phyloP scores from a whole-genome alignment of 2,113 vertebrate genomes.

The Podilymbus podiceps region DNA sequence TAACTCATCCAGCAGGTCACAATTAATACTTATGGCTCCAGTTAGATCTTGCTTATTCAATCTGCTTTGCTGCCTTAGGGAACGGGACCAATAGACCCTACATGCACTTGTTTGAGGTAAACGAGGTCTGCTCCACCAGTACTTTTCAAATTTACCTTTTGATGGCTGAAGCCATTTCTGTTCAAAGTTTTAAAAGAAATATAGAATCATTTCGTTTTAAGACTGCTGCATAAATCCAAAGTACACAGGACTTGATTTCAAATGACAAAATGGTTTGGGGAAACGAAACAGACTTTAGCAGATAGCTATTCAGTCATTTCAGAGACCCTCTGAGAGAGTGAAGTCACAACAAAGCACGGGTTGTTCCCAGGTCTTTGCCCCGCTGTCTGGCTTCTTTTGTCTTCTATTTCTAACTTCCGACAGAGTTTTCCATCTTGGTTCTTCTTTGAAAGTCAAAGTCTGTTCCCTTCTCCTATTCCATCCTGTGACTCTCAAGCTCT shows the following conservation, averaged over 20 bases:
- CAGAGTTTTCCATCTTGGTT: background rate
- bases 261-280: background rate
- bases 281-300: background rate
- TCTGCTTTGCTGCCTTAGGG: background rate
- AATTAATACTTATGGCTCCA: background rate
- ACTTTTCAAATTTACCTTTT: background rate
- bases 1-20: background rate
- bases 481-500: background rate
- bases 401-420: background rate
- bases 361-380: background rate
- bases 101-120: background rate
- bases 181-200: background rate
- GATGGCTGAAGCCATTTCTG: background rate
- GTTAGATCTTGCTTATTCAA: background rate
- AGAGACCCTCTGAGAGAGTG: background rate
- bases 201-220: background rate
- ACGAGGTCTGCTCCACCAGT: background rate
- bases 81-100: background rate
- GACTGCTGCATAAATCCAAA: background rate
- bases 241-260: background rate
- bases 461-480: background rate
- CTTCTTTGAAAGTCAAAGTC: background rate
- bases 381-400: background rate
- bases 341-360: background rate
- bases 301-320: background rate